phyloP scores from a whole-genome alignment of 1,140 invertebrate species.

The Bilobella aurantiaca region DNA sequence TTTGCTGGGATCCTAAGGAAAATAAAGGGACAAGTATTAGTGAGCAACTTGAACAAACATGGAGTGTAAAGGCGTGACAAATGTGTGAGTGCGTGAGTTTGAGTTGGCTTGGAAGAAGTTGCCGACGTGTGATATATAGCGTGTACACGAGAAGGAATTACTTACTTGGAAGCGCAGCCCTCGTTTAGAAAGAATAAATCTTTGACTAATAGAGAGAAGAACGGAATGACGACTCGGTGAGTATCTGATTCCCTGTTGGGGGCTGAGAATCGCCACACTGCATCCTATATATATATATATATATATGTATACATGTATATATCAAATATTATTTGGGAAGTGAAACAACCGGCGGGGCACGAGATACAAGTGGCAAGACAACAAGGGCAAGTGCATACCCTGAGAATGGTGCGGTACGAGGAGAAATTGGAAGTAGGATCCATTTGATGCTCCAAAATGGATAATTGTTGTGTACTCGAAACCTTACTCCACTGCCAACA shows the following conservation, averaged over 20 bases:
- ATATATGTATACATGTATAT: slow-evolving; percentile 5
- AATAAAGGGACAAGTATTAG: too few relatives aligned
- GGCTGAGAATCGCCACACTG: slow-evolving; percentile 77
- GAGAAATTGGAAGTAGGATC: slow-evolving; percentile 82
- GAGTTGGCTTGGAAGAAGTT: too few relatives aligned
- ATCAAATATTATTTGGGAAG: not conserved
- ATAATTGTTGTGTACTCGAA: slow-evolving; percentile 63
- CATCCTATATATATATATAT: slow-evolving; percentile 45
- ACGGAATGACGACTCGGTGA: slow-evolving; percentile 81
- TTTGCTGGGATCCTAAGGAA: too few relatives aligned
- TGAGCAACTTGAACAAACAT: too few relatives aligned
- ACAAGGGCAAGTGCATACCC: slow-evolving; percentile 42
- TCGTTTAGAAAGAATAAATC: slow-evolving; percentile 87
- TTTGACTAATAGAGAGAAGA: slow-evolving; percentile 83
- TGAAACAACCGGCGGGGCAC: too few relatives aligned
- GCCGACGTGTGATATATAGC: too few relatives aligned
- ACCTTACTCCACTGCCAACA: slow-evolving; percentile 72
- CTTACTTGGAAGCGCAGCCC: slow-evolving; percentile 70
- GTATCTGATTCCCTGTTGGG: slow-evolving; percentile 70
- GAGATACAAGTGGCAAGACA: too few relatives aligned
- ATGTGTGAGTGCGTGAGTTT: too few relatives aligned
- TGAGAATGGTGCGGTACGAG: slow-evolving; percentile 75
- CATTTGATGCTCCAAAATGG: slow-evolving; percentile 84
- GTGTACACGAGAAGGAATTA: too few relatives aligned
- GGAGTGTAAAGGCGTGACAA: too few relatives aligned